Evolutionary conservation across 1,140 invertebrate species (phyloP).

Genomic region (Drosophila sp.): DNA sequence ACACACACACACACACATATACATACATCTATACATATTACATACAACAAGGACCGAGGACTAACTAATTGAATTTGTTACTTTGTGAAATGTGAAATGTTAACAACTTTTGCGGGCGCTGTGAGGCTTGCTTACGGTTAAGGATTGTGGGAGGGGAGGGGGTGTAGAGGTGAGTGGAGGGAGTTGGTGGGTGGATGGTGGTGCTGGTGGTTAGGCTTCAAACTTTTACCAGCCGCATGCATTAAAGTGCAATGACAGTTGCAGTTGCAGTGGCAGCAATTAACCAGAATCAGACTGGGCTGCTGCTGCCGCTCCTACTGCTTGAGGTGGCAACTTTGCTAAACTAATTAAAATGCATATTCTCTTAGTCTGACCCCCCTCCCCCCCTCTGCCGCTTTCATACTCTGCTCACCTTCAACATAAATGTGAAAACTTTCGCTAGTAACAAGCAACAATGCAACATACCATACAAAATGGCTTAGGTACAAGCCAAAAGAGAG

Average conservation of each 20-base stretch:
- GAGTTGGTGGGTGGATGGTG: neutral
- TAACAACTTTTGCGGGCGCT: slow-evolving; percentile 71
- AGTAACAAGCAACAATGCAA: slow-evolving; percentile 63
- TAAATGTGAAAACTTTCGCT: slow-evolving; percentile 76
- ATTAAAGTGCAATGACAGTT: slow-evolving; percentile 66
- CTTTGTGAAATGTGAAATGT: slow-evolving; percentile 76
- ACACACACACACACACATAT: slow-evolving; percentile 17
- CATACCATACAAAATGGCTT: slow-evolving; percentile 47
- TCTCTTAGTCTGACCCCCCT: slow-evolving; percentile 29
- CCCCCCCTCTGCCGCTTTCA: neutral
- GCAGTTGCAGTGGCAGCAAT: slow-evolving; percentile 61
- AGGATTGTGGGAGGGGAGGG: neutral
- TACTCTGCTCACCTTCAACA: slow-evolving; percentile 45
- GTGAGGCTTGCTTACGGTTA: slow-evolving; percentile 43
- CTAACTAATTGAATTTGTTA: slow-evolving; percentile 78
- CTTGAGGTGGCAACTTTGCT: slow-evolving; percentile 63
- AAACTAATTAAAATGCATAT: slow-evolving; percentile 81
- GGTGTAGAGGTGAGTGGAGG: slow-evolving; percentile 15
- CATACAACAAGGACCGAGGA: slow-evolving; percentile 21
- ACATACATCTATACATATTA: slow-evolving; percentile 1
- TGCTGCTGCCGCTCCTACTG: slow-evolving; percentile 33
- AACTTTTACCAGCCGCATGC: slow-evolving; percentile 40
- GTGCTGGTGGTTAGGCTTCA: slow-evolving; percentile 1
- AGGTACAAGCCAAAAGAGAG: slow-evolving; percentile 25
- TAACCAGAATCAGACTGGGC: slow-evolving; percentile 65